Evolutionary conservation across 1,140 invertebrate species (phyloP), one percentile per base, ranked within the genome.

Genomic region (Papilio aristodemus): DNA sequence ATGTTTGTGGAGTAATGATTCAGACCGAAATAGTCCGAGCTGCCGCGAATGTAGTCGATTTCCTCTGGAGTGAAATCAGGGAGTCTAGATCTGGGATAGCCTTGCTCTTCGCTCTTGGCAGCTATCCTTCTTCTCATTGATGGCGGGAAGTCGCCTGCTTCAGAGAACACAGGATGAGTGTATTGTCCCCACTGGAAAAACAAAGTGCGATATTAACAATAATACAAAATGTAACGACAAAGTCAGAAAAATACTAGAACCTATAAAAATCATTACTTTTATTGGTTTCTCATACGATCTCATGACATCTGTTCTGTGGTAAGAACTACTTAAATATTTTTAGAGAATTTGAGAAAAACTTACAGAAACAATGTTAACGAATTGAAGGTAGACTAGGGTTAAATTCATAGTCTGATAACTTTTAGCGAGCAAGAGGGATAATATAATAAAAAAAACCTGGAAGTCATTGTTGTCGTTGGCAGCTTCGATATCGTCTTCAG

Each of bases 21-120:
- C 1, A 94, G 76, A 32, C 93, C 93, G 63, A 94, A 92, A 82
- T 93, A 94, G 71, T 94, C 93, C 0, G 89, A 85, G 7, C 84
- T 83, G 3, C 91, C 89, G 10, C 67, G 69, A 8, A 81, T 17
- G 54, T 74, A 77, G 37, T 75, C 72, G 5, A 77, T 60, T 66
- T 83, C 81, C 57, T 78, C 77, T 4, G 67, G 67, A n/a, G 84
- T 84, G 19, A 92, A 86, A 19, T 76, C 75, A 4, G 84, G 86
- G 6, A 92, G 70, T 43, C 91, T 72, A 1, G 87, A 89, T 63
- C 71, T 73, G 13, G 71, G 25, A 59, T 78, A 89, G n/a, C 89
- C 86, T 77, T 92, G 90, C 2, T 57, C 62, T 19, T 68, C 54
- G 73, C 91, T 92, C 63, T 92, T 94, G 27, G 67, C 77, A 46